Percentiles rank a stretch among this genome's conserved stretches.
Evolutionary conservation across 2,113 vertebrate species (phyloP).

Genomic region (Mugil cephalus): DNA sequence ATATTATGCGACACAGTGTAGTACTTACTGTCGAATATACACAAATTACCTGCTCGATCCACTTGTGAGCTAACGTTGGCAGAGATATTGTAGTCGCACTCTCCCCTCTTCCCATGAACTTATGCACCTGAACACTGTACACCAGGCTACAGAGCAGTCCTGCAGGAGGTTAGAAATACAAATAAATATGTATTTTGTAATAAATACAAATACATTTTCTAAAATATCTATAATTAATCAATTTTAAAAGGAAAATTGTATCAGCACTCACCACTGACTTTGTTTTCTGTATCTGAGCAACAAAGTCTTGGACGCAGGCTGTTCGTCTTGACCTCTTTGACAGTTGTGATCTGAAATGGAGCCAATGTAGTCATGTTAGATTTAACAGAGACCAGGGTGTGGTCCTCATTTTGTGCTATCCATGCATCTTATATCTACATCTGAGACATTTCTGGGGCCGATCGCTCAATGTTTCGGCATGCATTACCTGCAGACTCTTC

Average conservation of each 20-base stretch:
- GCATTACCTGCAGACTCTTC: conserved; percentile 54
- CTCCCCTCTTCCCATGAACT: conserved; percentile 60
- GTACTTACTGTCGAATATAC: not conserved
- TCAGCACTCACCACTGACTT: conserved; percentile 69
- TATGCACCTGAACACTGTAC: conserved; percentile 78
- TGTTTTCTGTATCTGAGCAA: conserved; percentile 53
- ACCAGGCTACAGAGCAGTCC: conserved; percentile 84
- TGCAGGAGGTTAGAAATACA: conserved; percentile 47
- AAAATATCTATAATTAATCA: not conserved
- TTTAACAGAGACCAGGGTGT: not conserved
- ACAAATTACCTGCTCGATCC: conserved; percentile 83
- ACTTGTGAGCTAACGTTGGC: conserved; percentile 84
- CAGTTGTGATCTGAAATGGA: conserved; percentile 79
- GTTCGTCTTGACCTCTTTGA: conserved; percentile 15
- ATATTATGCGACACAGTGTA: not conserved
- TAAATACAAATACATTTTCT: no score
- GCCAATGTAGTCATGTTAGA: not conserved
- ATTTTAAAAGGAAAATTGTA: not conserved
- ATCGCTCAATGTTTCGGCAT: not conserved
- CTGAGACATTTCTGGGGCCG: no score
- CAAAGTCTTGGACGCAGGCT: conserved; percentile 43
- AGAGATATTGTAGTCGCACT: conserved; percentile 74
- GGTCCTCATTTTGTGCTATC: not conserved
- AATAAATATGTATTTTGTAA: not conserved
- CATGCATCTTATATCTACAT: not conserved